Evolutionary conservation across 2,888 invertebrate species (phyloP).

Genomic region (Nezara viridula): DNA sequence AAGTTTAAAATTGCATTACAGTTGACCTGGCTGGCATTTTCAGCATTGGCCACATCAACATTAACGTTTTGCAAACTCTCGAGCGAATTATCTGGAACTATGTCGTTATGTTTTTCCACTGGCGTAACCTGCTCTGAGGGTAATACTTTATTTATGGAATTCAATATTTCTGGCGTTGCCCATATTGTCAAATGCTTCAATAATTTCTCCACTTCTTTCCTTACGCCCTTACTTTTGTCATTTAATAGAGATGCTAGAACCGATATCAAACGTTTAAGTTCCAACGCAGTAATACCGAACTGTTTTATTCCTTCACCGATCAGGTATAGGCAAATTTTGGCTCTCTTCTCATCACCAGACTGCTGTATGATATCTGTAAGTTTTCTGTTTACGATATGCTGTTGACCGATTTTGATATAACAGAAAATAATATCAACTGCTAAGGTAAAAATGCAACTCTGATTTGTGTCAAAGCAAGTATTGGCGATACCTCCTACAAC

Average conservation of each 20-base stretch:
- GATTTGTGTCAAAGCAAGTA: not conserved
- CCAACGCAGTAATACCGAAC: not conserved
- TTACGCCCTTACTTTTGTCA: not conserved
- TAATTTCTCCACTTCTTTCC: not conserved
- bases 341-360: not conserved
- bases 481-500: not conserved
- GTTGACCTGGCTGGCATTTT: not conserved
- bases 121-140: not conserved
- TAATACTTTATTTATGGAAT: not conserved
- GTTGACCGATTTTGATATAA: not conserved
- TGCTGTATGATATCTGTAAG: not conserved
- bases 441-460: slow-evolving; percentile 1
- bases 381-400: not conserved
- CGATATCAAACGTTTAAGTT: not conserved
- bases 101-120: not conserved
- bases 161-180: not conserved
- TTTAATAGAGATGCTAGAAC: not conserved
- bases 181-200: not conserved
- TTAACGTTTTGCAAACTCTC: not conserved
- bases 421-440: slow-evolving; percentile 10
- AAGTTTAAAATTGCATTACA: not conserved
- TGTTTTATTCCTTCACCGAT: slow-evolving; percentile 15
- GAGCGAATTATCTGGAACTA: not conserved
- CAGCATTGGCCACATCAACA: not conserved
- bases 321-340: not conserved